These are phyloP conservation scores for Germaria angustata DNA, from an alignment of 2,888 invertebrate species.

Conservation along the genomic window DNA sequence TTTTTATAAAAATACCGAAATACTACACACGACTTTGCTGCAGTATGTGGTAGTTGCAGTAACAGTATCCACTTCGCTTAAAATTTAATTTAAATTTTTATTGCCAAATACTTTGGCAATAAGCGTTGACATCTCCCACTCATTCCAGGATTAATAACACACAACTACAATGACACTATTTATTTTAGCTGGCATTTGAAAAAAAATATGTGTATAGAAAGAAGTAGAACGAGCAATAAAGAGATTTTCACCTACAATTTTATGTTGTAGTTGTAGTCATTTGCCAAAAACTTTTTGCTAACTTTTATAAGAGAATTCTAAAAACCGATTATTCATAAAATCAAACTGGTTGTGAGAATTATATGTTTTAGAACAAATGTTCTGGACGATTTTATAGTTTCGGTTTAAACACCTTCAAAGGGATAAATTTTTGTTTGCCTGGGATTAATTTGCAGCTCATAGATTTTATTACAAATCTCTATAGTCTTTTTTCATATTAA, in stretches of 20 bases:
- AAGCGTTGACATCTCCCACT: constrained; percentile 57
- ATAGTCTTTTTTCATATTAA: too few relatives aligned
- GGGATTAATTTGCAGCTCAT: too few relatives aligned
- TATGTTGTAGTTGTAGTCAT: constrained; percentile 40
- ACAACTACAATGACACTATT: neutral
- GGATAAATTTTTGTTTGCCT: too few relatives aligned
- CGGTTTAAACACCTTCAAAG: too few relatives aligned
- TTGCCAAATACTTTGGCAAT: constrained; percentile 62
- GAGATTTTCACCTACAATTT: constrained; percentile 47
- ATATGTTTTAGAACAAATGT: too few relatives aligned
- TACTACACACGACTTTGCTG: neutral
- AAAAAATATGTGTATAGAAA: neutral
- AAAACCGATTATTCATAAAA: too few relatives aligned
- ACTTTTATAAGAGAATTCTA: too few relatives aligned
- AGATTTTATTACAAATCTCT: too few relatives aligned
- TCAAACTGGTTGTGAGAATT: too few relatives aligned
- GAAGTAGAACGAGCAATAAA: constrained; percentile 11
- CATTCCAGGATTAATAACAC: neutral
- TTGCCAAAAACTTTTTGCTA: constrained; percentile 61
- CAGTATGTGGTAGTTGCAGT: neutral
- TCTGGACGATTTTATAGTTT: too few relatives aligned
- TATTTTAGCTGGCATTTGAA: neutral
- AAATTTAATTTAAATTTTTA: constrained; percentile 62
- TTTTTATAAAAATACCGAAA: neutral
- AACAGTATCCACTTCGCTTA: constrained; percentile 23